Conservation (phyloP, 2,113 vertebrate species). For the Symphodus melops region DNA sequence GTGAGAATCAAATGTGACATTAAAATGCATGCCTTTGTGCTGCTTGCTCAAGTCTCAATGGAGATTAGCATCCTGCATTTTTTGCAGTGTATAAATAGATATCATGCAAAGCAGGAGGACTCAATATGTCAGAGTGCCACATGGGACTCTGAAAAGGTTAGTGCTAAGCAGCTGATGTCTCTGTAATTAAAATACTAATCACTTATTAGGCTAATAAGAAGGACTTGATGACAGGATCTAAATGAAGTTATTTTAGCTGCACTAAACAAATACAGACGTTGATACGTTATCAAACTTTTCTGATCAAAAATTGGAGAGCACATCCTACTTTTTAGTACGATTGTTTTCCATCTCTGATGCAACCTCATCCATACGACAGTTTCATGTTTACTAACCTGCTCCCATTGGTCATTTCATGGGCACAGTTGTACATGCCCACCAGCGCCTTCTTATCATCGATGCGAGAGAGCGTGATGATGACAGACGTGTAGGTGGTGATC, state of each 20-base stretch:
- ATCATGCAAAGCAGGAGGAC: slow-evolving; percentile 10
- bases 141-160: background rate
- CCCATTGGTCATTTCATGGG: slow-evolving; percentile 92
- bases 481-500: slow-evolving; percentile 90
- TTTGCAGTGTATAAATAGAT: slow-evolving; percentile 17
- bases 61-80: background rate
- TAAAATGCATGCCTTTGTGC: slow-evolving; percentile 21
- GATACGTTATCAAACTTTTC: background rate
- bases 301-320: background rate
- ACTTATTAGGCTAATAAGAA: background rate
- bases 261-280: background rate
- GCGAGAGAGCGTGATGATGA: slow-evolving; percentile 90
- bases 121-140: slow-evolving; percentile 28
- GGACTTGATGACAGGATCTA: background rate
- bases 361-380: background rate
- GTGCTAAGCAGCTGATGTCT: background rate
- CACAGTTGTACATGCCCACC: slow-evolving; percentile 91
- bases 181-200: slow-evolving; percentile 20
- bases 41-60: slow-evolving; percentile 1
- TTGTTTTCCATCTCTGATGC: background rate
- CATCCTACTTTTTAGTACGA: background rate
- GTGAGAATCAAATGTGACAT: background rate
- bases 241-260: background rate
- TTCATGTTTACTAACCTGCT: slow-evolving; percentile 79
- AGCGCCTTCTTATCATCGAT: slow-evolving; percentile 91